Conservation (phyloP, 2,888 invertebrate species). For the Spodoptera littoralis region DNA sequence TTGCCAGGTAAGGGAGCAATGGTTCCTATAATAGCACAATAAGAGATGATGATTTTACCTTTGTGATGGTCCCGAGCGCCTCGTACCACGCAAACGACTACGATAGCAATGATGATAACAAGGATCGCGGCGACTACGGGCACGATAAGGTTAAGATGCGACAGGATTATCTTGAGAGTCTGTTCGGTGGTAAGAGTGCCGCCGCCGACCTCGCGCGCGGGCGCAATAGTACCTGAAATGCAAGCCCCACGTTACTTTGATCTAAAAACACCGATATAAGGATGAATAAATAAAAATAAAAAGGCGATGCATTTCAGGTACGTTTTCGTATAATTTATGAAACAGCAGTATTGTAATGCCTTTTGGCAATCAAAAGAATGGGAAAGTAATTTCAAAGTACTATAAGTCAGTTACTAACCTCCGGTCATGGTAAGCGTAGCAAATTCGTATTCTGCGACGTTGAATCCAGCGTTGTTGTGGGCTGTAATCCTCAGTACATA, state of each 20-base stretch:
- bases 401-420: conserved; percentile 90
- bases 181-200: conserved; percentile 93
- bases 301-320: conserved; percentile 88
- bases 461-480: conserved; percentile 98
- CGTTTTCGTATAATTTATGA: conserved; percentile 43
- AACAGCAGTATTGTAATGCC: background rate
- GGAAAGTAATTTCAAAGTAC: too few species aligned
- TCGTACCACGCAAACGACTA: conserved; percentile 97
- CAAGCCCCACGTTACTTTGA: conserved; percentile 69
- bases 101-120: conserved; percentile 97
- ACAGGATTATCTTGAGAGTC: conserved; percentile 95
- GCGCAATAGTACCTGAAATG: conserved; percentile 98
- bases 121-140: conserved; percentile 97
- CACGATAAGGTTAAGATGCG: conserved; percentile 97
- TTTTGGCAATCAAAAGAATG: too few species aligned
- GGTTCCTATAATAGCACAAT: conserved; percentile 90
- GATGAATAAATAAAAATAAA: conserved; percentile 37
- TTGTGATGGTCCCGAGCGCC: conserved; percentile 95
- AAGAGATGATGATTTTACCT: conserved; percentile 88
- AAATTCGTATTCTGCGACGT: conserved; percentile 98
- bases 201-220: conserved; percentile 92
- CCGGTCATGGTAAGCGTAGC: conserved; percentile 97
- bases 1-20: conserved; percentile 93
- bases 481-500: conserved; percentile 97
- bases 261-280: conserved; percentile 33